These are phyloP conservation scores for Ferdinandea cuprea DNA, from an alignment of 2,888 invertebrate species.

Conservation along the genomic window DNA sequence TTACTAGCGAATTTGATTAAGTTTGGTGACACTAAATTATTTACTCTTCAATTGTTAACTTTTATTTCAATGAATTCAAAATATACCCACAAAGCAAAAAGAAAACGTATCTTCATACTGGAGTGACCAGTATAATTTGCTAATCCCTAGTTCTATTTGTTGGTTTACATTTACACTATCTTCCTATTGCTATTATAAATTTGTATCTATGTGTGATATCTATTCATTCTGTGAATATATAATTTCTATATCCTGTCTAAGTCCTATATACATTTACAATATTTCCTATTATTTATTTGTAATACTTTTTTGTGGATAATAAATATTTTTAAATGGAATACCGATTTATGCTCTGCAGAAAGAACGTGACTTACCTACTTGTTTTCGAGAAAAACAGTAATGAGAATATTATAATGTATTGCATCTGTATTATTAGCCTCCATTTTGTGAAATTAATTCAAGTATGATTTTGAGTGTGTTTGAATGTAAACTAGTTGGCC, in stretches of 20 bases:
- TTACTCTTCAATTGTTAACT: too few relatives aligned
- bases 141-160: neutral
- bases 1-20: too few relatives aligned
- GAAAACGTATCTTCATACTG: too few relatives aligned
- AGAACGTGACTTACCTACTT: conserved; percentile 39
- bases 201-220: too few relatives aligned
- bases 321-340: conserved; percentile 50
- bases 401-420: conserved; percentile 58
- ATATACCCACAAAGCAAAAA: too few relatives aligned
- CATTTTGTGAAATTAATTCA: conserved; percentile 24
- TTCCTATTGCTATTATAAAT: conserved; percentile 13
- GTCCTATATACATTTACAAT: conserved; percentile 7
- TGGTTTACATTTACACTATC: conserved; percentile 3
- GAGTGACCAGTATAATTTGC: neutral
- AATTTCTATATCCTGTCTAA: conserved; percentile 12
- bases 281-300: conserved; percentile 7
- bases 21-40: too few relatives aligned
- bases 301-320: conserved; percentile 35
- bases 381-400: conserved; percentile 46
- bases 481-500: conserved; percentile 29
- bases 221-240: neutral
- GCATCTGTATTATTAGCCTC: conserved; percentile 54
- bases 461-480: conserved; percentile 35
- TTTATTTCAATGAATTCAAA: too few relatives aligned
- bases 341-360: conserved; percentile 68